These are phyloP conservation scores for Microplitis mediator DNA, from an alignment of 1,140 invertebrate genomes.

Conservation along the genomic window DNA sequence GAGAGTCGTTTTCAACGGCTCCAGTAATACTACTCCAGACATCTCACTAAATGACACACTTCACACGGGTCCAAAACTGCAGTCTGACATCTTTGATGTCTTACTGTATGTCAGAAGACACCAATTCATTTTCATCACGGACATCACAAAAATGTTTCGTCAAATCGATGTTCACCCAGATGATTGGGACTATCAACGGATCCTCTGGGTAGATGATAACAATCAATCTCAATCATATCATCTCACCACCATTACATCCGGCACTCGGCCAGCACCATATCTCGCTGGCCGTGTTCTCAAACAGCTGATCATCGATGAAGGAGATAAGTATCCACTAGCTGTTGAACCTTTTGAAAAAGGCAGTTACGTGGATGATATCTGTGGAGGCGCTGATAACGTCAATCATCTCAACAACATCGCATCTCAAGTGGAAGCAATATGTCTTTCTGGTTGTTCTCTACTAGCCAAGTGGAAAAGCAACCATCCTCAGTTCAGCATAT, in stretches of 20 bases:
- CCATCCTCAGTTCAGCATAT: background rate
- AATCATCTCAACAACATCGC: background rate
- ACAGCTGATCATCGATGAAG: no score
- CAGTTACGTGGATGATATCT: no score
- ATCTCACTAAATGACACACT: no score
- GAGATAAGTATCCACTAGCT: background rate
- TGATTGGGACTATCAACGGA: slow-evolving; percentile 37
- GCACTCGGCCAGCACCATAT: background rate
- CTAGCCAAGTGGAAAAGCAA: slow-evolving; percentile 4
- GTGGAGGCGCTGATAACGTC: slow-evolving; percentile 6
- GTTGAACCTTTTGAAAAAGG: background rate
- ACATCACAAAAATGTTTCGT: no score
- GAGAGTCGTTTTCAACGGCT: no score
- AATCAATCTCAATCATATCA: background rate
- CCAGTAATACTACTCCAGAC: no score
- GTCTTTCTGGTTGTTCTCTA: slow-evolving; percentile 1
- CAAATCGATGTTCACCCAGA: no score
- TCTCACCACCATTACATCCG: background rate
- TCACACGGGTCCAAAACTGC: no score
- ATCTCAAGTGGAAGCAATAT: background rate
- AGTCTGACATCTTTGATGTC: no score
- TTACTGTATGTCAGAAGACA: no score
- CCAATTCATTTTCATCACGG: no score
- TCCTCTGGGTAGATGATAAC: slow-evolving; percentile 42
- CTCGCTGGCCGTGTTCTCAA: background rate